Evolutionary conservation across 2,113 vertebrate genomes (phyloP).

Genomic region (Mustela lutreola): DNA sequence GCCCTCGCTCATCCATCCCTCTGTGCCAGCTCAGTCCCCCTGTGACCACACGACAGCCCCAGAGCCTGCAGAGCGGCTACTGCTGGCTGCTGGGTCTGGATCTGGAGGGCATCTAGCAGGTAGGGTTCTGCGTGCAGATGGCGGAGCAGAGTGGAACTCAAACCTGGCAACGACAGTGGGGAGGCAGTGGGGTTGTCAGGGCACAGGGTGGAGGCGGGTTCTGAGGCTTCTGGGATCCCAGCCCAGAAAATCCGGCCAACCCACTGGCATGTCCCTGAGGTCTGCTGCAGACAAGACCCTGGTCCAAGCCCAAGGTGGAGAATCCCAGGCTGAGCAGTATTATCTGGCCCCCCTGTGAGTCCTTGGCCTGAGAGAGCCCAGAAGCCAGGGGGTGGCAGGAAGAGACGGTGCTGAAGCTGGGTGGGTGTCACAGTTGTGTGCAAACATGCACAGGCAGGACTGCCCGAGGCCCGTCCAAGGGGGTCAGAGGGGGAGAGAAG

Average conservation of each 20-base stretch:
- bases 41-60: accelerated
- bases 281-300: background rate
- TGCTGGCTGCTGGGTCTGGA: background rate
- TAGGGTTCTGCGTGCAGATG: background rate
- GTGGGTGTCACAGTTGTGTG: background rate
- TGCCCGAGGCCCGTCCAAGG: background rate
- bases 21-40: background rate
- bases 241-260: background rate
- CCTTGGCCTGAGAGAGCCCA: background rate
- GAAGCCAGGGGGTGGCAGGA: background rate
- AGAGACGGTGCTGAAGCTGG: background rate
- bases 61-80: background rate
- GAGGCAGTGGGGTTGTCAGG: background rate
- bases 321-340: background rate
- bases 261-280: background rate
- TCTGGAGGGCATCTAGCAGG: background rate
- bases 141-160: background rate
- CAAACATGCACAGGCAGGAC: background rate
- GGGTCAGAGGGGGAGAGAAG: background rate
- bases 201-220: background rate
- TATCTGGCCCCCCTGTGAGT: background rate
- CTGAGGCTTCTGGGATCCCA: background rate
- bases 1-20: background rate
- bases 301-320: background rate
- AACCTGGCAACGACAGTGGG: background rate